phyloP scores from a whole-genome alignment of 2,113 vertebrate genomes.

The Sinocyclocheilus anshuiensis region DNA sequence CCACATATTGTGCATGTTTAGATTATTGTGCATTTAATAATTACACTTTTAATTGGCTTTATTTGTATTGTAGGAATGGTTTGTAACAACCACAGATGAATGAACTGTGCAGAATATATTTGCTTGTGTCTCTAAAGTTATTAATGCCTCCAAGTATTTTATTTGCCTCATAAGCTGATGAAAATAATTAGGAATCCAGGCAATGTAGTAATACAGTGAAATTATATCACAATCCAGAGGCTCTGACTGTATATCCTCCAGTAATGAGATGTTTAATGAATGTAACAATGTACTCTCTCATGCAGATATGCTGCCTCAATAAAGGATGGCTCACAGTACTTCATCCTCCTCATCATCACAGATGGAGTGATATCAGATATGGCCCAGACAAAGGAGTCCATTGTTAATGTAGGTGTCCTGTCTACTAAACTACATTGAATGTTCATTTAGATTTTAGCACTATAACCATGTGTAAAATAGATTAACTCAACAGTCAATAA shows the following conservation, averaged over 20 bases:
- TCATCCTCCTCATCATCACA: conserved; percentile 86
- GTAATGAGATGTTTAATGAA: conserved; percentile 25
- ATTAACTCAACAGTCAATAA: too few species aligned
- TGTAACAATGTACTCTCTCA: background rate
- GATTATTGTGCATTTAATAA: background rate
- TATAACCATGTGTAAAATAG: background rate
- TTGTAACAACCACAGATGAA: background rate
- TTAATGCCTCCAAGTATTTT: background rate
- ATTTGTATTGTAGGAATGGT: background rate
- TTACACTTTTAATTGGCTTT: background rate
- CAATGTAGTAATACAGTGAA: background rate
- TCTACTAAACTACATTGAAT: background rate
- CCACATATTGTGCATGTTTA: background rate
- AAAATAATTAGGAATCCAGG: background rate
- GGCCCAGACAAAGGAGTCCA: conserved; percentile 89
- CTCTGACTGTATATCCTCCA: background rate
- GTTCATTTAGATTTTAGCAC: background rate
- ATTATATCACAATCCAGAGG: background rate
- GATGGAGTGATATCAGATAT: conserved; percentile 90
- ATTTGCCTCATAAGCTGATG: background rate
- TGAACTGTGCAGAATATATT: background rate
- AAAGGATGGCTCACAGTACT: conserved; percentile 89
- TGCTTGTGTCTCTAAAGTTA: background rate
- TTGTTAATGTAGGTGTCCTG: conserved; percentile 79
- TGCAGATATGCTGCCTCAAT: conserved; percentile 83